Evolutionary conservation across 2,888 invertebrate genomes (phyloP).

Genomic region (Punctoribates punctum): DNA sequence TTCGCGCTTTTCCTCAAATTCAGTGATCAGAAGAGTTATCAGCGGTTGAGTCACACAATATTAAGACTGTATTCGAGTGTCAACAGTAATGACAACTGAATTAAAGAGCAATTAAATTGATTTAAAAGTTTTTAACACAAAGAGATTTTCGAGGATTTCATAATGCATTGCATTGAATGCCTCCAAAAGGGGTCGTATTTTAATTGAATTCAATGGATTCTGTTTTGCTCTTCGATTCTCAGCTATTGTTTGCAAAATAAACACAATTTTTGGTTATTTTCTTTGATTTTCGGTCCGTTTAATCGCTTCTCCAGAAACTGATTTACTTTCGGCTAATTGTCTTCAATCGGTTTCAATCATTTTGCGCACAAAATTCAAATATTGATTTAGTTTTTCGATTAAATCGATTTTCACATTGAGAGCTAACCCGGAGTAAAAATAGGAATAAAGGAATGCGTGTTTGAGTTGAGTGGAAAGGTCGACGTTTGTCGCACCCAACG

Average conservation of each 20-base stretch:
- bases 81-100: neutral
- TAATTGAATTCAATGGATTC: neutral
- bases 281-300: neutral
- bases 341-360: too few relatives aligned
- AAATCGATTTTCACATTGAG: neutral
- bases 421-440: too few relatives aligned
- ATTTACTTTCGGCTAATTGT: too few relatives aligned
- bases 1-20: neutral
- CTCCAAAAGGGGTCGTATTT: neutral
- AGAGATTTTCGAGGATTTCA: neutral
- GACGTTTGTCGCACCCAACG: too few relatives aligned
- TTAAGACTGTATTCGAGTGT: neutral
- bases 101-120: neutral
- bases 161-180: neutral
- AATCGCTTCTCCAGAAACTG: too few relatives aligned
- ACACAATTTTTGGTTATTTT: neutral
- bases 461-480: neutral
- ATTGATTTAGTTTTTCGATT: neutral
- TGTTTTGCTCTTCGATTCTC: neutral
- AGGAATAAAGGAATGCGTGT: neutral
- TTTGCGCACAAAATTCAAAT: too few relatives aligned
- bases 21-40: neutral
- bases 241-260: neutral
- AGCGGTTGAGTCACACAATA: neutral
- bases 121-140: neutral